Conservation (phyloP, 2,888 invertebrate genomes). For the Amblyjoppa proteus region DNA sequence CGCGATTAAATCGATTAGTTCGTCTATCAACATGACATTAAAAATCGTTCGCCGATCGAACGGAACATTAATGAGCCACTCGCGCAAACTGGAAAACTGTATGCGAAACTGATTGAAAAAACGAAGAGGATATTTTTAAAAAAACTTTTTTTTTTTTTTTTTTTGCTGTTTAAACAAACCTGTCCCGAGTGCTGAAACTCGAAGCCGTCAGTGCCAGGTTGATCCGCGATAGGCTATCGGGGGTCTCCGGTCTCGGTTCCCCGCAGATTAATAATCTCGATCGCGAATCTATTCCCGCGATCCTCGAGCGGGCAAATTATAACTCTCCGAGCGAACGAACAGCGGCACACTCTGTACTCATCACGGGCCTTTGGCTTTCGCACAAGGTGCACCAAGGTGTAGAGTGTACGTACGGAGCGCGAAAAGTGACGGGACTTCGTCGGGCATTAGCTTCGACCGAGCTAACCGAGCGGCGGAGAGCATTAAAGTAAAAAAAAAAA, state of each 20-base stretch:
- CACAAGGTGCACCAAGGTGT: conserved; percentile 2
- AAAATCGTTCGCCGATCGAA: too few species aligned
- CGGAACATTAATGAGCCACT: too few species aligned
- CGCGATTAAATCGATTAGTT: too few species aligned
- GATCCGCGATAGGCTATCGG: conserved; percentile 30
- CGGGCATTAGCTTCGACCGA: conserved; percentile 41
- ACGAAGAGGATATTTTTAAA: too few species aligned
- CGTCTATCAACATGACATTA: too few species aligned
- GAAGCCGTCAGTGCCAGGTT: conserved; percentile 1
- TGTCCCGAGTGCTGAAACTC: conserved; percentile 13
- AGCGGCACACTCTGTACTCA: conserved; percentile 33
- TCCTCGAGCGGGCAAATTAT: conserved; percentile 52
- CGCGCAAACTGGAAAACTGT: too few species aligned
- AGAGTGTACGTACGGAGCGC: conserved; percentile 8
- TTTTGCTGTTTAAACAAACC: not conserved
- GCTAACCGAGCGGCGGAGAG: conserved; percentile 30
- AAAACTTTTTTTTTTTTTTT: too few species aligned
- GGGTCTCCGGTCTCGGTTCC: not conserved
- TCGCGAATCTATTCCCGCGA: conserved; percentile 37
- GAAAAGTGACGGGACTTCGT: conserved; percentile 52
- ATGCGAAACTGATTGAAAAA: too few species aligned
- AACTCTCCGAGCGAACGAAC: conserved; percentile 42
- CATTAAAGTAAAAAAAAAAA: conserved; percentile 4
- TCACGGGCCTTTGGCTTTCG: conserved; percentile 15
- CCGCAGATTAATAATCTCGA: conserved; percentile 56